Base-by-base conservation (phyloP, 1,140 invertebrate species). In the Pseudomyrmex gracilis region DNA sequence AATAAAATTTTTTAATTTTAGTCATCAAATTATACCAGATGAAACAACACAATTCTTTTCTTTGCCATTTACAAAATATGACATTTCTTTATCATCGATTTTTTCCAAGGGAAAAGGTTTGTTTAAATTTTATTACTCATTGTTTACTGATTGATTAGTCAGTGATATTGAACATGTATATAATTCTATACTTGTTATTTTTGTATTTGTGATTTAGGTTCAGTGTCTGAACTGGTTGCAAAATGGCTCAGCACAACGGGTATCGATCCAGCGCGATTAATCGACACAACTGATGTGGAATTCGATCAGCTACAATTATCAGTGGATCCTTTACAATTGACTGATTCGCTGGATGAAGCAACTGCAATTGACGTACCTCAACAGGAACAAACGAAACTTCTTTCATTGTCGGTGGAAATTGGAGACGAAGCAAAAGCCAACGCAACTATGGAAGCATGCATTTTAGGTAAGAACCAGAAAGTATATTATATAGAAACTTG, bases 161-260 rank as follows among this genome's bases (percentile, higher is more conserved):
- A 83, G 24, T 71, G 71, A 68, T 83, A 66, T 68, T 49, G 49
- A 0, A 3, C 13, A 2, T 20, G 5, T 63, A 5, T 10, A 12
- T 8, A 22, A 8, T 67, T 51, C 13, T n/a, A 13, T 43, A 45
- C n/a, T 13, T 53, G 24, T 53, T 49, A 1, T 67, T 20, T 17
- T 49, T 53, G 9, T 57, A 4, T 7, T 9, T 20, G 53, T 24
- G 12, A 77, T 71, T 80, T 20, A 95, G 95, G 97, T 49, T 97
- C 97, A 20, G 96, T 98, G 8, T 97, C 97, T 0, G 97, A 98
- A 93, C 93, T 97, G 45, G 96, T 98, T 63, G 97, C 97, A 1
- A 97, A 97, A 90, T 98, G 97, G 97, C 92, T 98, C 10, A 96
- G 96, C 61, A 94, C 95, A 9, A 95, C 96, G 73, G 97, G 97